Base-by-base conservation (phyloP, 2,113 vertebrate species). In the Poeciliopsis turrubarensis region DNA sequence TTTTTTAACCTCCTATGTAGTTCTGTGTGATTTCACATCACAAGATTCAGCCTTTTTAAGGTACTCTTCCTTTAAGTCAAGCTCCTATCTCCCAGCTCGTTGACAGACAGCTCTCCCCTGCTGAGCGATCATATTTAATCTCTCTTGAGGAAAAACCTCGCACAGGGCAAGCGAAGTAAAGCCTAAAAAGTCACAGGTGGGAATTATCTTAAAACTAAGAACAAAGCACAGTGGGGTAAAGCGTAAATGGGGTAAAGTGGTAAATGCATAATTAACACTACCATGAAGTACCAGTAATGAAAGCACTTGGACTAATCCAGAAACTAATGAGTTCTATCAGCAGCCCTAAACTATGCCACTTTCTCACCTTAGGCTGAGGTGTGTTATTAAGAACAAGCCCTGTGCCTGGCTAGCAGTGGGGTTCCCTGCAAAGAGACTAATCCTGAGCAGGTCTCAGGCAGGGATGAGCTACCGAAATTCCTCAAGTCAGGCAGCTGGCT, bases 311-410 rank as follows among this genome's bases (percentile, higher is more conserved):
- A 86, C 73, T 90, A 91, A 92, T 93, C 87, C 80, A 26, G 26
- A 41, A 71, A 73, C 70, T 91, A 93, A 93, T 91, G 89, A 89
- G 80, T 13, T 27, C 72, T 63, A 90, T 88, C 83, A 86, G 70
- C 76, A 73, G 73, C 31, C 1, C 27, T 63, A 65, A 79, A 75
- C 75, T 14, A 30, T 65, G 79, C 76, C 82, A 86, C 85, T 75
- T 68, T 70, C 72, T 91, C 91, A 87, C 90, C 89, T 84, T 65
- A 81, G 76, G 83, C 79, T 70, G 68, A 84, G 84, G 83, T 89
- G 70, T 70, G 61, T 67, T 76, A 78, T 79, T 87, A 81, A 79
- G 81, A 81, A 81, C 70, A 57, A 74, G 78, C 79, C 72, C 44
- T 30, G 85, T 32, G 76, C 79, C 67, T 70, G 67, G 78, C 69